Base-by-base conservation (phyloP, 2,888 invertebrate species). In the Erebia palarica region DNA sequence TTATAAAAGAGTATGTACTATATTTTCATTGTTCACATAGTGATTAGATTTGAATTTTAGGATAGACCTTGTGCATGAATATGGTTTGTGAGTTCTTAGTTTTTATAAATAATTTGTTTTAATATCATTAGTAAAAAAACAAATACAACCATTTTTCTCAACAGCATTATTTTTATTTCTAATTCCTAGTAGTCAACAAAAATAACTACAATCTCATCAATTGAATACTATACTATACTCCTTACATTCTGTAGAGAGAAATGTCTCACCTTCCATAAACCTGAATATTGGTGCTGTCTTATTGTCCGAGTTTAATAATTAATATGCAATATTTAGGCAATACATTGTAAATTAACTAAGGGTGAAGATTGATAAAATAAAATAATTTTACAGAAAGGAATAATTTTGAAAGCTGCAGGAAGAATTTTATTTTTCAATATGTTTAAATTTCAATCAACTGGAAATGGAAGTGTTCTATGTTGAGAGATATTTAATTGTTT, bases 101-200 rank as follows among this genome's bases (percentile, higher is more conserved):
- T 88, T 88, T 89, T 88, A 86, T 88, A 88, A 79, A 81, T 84
- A 77, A 84, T 85, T 88, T 88, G 84, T 87, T 90, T 87, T 85
- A 87, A 86, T 81, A 86, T 85, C 83, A 88, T 85, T 85, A 85
- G 82, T 87, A 88, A 88, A 87, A 87, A 85, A 85, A 79, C 79
- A 84, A 90, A 88, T 88, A 90, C 83, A 89, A 86, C 84, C 84
- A 84, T 83, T 86, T 83, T 87, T 86, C 85, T 86, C 84, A 86
- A 83, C 79, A 81, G 73, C 64, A 16, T 18, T 60, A 70, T 76
- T 74, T 69, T 73, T 77, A 73, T 65, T 63, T 14, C 64, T 65
- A 42, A 65, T n/a, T 10, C 16, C 16, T 18, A 16, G 8, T 18
- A 2, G 18, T 18, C 16, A 10, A 55, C 55, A 55, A 18, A 18